These are phyloP conservation scores for Hippoglossus hippoglossus DNA, from an alignment of 2,797 vertebrate genomes.

Conservation along the genomic window DNA sequence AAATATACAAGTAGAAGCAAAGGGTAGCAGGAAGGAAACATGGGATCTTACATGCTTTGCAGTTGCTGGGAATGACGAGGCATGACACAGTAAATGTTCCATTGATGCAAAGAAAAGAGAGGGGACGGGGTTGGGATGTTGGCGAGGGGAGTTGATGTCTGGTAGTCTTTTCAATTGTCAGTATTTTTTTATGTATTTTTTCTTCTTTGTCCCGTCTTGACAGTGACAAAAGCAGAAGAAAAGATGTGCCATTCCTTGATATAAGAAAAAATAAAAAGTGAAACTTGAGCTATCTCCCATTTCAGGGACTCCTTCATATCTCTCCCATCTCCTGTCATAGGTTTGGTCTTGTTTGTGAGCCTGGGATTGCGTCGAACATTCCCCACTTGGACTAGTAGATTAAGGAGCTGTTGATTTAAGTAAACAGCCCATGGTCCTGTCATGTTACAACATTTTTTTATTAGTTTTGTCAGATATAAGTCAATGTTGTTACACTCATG, in stretches of 20 bases:
- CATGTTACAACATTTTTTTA: too few relatives aligned
- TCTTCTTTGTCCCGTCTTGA: slow-evolving; percentile 1
- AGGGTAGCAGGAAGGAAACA: slow-evolving; percentile 39
- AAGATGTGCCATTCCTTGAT: not conserved
- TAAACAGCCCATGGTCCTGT: too few relatives aligned
- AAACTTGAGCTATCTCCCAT: not conserved
- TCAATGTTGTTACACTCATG: too few relatives aligned
- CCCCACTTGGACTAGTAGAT: too few relatives aligned
- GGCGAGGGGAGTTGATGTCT: slow-evolving; percentile 16
- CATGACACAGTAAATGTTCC: slow-evolving; percentile 45
- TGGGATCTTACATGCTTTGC: slow-evolving; percentile 49
- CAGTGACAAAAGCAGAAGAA: not conserved
- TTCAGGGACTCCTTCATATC: not conserved
- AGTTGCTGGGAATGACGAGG: slow-evolving; percentile 38
- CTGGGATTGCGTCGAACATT: not conserved
- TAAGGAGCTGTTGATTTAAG: too few relatives aligned
- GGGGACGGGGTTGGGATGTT: not conserved
- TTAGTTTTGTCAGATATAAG: too few relatives aligned
- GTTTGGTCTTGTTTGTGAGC: not conserved
- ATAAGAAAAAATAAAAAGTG: not conserved
- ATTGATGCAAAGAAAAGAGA: slow-evolving; percentile 31
- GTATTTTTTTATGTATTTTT: slow-evolving; percentile 7
- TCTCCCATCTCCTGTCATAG: not conserved
- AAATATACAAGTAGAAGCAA: slow-evolving; percentile 64
- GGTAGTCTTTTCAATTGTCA: slow-evolving; percentile 21